Percentiles rank a stretch among this genome's conserved stretches.
phyloP scores from a whole-genome alignment of 2,797 vertebrate genomes.

The Thalassophryne amazonica region DNA sequence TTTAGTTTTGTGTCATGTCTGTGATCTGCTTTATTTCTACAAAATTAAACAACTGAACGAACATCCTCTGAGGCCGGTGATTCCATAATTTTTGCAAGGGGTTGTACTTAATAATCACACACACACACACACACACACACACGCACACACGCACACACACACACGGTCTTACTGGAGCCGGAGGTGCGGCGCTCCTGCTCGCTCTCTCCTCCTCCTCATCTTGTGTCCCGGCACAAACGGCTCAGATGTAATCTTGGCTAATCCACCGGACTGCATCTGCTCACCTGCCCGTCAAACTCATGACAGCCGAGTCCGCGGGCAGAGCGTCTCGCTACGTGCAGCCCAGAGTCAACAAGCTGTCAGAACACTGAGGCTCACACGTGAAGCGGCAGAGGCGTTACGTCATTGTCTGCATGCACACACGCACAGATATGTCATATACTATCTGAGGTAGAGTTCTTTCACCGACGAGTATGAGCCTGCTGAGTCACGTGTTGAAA shows the following conservation, averaged over 20 bases:
- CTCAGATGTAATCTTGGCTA: conserved; percentile 53
- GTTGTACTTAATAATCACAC: too few relatives aligned
- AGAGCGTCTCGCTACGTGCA: too few relatives aligned
- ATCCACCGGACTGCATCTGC: conserved; percentile 29
- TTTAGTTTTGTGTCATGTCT: too few relatives aligned
- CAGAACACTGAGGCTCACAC: too few relatives aligned
- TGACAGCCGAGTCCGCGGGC: too few relatives aligned
- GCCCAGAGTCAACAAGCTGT: too few relatives aligned
- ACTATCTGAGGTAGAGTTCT: conserved; percentile 46
- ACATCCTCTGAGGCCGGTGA: too few relatives aligned
- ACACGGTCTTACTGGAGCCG: conserved; percentile 87
- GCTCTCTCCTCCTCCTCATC: conserved; percentile 88
- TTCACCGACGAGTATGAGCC: conserved; percentile 19
- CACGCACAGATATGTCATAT: conserved; percentile 28
- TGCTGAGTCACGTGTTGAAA: conserved; percentile 29
- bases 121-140: neutral
- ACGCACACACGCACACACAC: neutral
- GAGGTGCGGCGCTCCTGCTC: conserved; percentile 82
- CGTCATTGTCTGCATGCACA: conserved; percentile 35
- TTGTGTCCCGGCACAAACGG: conserved; percentile 62
- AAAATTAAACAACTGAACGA: too few relatives aligned
- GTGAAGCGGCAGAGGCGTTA: too few relatives aligned
- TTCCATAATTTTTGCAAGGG: too few relatives aligned
- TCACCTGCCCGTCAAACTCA: conserved; percentile 27
- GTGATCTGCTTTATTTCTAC: too few relatives aligned